Percentiles rank a stretch among this genome's conserved stretches.
Evolutionary conservation across 2,113 vertebrate genomes (phyloP).

Genomic region (Chrysochloris asiatica): DNA sequence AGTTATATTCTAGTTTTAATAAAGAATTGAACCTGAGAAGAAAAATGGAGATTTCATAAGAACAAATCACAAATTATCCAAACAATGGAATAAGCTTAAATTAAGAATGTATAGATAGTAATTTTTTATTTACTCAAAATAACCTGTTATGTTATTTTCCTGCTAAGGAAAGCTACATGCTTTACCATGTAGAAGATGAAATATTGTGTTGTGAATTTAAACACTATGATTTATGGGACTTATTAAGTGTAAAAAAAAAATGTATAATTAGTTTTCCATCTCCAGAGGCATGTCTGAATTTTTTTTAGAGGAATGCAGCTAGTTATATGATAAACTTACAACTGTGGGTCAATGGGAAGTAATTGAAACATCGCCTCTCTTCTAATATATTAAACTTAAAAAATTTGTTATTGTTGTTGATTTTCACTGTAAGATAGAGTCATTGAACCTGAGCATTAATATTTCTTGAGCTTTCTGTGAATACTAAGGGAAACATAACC

Average conservation of each 20-base stretch:
- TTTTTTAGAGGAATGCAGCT: background rate
- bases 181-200: constrained; percentile 38
- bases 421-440: background rate
- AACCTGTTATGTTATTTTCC: background rate
- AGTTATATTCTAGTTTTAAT: constrained; percentile 39
- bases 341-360: background rate
- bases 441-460: constrained; percentile 19
- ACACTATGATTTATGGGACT: constrained; percentile 63
- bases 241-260: constrained; percentile 64
- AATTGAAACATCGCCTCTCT: background rate
- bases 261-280: constrained; percentile 60
- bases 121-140: constrained; percentile 58
- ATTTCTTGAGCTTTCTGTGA: background rate
- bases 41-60: constrained; percentile 21
- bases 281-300: constrained; percentile 49
- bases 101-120: background rate
- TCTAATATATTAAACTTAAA: background rate
- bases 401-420: background rate
- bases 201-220: constrained; percentile 64
- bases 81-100: constrained; percentile 23
- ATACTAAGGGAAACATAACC: background rate
- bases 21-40: constrained; percentile 10
- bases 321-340: constrained; percentile 33
- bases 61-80: background rate
- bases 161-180: constrained; percentile 14